These are phyloP conservation scores for Propithecus coquereli DNA, from an alignment of 2,113 vertebrate genomes.

Conservation along the genomic window DNA sequence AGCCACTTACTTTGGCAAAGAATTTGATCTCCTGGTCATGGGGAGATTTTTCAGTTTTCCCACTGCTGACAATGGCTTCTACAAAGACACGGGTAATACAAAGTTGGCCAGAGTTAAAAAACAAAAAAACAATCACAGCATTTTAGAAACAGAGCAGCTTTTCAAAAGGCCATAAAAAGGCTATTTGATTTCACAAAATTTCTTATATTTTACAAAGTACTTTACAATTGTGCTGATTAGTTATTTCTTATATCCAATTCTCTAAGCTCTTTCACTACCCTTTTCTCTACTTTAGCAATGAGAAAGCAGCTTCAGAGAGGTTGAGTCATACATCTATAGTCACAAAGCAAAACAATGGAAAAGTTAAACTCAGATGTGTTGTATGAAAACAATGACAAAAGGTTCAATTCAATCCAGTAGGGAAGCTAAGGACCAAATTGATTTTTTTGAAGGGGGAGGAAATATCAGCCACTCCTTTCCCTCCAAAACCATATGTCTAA, in stretches of 20 bases:
- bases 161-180: not conserved
- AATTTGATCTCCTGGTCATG: conserved; percentile 99
- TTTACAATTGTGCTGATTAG: not conserved
- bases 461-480: not conserved
- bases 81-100: conserved; percentile 67
- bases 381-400: not conserved
- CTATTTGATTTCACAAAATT: not conserved
- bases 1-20: conserved; percentile 94
- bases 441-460: not conserved
- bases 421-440: not conserved
- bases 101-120: conserved; percentile 12
- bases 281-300: not conserved
- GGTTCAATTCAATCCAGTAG: not conserved
- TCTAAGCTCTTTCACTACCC: not conserved
- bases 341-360: not conserved
- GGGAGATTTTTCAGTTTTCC: conserved; percentile 95
- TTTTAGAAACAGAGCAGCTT: not conserved
- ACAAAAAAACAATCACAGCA: not conserved
- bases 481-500: not conserved
- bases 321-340: not conserved
- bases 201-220: not conserved
- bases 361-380: not conserved
- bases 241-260: not conserved
- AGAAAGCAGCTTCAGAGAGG: not conserved
- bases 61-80: conserved; percentile 96